Conservation (phyloP, 2,888 invertebrate genomes). For the Brachyopa scutellaris region DNA sequence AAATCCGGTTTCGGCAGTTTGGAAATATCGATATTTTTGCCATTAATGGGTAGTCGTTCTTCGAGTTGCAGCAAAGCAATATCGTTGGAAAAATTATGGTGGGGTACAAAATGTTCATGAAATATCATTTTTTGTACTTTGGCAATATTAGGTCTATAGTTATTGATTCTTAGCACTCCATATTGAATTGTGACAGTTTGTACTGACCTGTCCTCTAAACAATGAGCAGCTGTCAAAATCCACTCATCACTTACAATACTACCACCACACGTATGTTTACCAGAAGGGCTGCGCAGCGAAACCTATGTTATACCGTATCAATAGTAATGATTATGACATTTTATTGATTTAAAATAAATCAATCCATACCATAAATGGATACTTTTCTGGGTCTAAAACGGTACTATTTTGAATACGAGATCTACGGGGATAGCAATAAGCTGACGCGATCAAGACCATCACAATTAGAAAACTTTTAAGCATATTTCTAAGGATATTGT, state of each 20-base stretch:
- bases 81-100: conserved; percentile 76
- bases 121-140: conserved; percentile 74
- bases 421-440: conserved; percentile 67
- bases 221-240: conserved; percentile 80
- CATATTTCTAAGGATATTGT: neutral
- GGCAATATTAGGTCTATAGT: conserved; percentile 75
- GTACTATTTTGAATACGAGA: conserved; percentile 79
- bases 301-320: too few species aligned
- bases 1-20: conserved; percentile 73
- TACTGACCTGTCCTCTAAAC: conserved; percentile 75
- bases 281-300: conserved; percentile 37
- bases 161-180: conserved; percentile 75
- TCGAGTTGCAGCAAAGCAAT: conserved; percentile 77
- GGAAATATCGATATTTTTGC: conserved; percentile 66
- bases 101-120: conserved; percentile 76
- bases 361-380: conserved; percentile 77
- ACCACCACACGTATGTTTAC: conserved; percentile 77
- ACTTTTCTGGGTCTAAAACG: conserved; percentile 74
- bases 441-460: conserved; percentile 47
- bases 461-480: conserved; percentile 2
- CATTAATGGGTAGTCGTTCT: conserved; percentile 37
- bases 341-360: neutral
- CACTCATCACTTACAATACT: conserved; percentile 77
- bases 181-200: conserved; percentile 77
- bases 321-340: neutral